A percentile compares a stretch with the other conserved stretches of the same genome.
These are phyloP conservation scores for Pseudochirops cupreus DNA, from an alignment of 2,797 vertebrate genomes.

Conservation along the genomic window DNA sequence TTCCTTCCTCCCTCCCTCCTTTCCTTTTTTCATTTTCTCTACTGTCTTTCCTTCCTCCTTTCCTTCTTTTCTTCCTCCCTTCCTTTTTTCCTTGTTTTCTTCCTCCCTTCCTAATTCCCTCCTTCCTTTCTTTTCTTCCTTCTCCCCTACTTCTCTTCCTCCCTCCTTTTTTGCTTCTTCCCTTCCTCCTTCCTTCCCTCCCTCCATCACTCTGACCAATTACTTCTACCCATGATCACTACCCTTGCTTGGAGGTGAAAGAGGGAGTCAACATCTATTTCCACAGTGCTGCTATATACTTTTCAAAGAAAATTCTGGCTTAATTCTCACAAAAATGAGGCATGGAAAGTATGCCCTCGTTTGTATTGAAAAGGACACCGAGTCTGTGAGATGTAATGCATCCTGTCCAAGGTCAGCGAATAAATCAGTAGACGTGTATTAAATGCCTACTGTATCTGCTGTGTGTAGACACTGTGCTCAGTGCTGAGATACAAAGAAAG, in stretches of 20 bases:
- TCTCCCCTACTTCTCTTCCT: too few species aligned
- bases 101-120: too few species aligned
- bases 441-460: background rate
- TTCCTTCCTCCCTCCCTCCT: too few species aligned
- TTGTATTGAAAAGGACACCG: background rate
- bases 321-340: background rate
- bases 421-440: background rate
- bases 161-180: background rate
- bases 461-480: background rate
- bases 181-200: background rate
- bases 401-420: background rate
- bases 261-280: background rate
- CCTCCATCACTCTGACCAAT: accelerated
- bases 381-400: background rate
- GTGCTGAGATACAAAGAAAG: background rate
- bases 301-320: background rate
- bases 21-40: too few species aligned
- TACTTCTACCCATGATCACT: accelerated
- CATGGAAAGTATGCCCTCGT: background rate
- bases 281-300: background rate
- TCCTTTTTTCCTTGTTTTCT: too few species aligned
- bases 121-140: background rate
- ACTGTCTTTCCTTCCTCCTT: too few species aligned
- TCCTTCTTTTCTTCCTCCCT: background rate
- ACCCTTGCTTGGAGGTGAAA: background rate